phyloP scores from a whole-genome alignment of 2,888 invertebrate species.

The Rhimphoctona megacephalus region DNA sequence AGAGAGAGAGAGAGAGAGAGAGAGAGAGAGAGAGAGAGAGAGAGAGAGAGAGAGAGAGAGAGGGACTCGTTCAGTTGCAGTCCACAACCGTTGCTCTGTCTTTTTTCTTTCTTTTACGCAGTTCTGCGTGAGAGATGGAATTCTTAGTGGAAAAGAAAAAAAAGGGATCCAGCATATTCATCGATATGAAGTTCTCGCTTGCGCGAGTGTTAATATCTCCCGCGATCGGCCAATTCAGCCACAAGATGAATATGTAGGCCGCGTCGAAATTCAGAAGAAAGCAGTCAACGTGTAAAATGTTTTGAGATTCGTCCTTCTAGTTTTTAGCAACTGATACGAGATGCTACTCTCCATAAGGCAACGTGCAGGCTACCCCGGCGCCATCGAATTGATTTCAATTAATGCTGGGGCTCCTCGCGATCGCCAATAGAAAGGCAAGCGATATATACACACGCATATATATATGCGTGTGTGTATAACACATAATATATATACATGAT shows the following conservation, averaged over 20 bases:
- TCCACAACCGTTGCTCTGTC: slow-evolving; percentile 38
- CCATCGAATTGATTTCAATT: slow-evolving; percentile 77
- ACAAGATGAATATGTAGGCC: not conserved
- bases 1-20: not conserved
- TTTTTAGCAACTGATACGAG: slow-evolving; percentile 25
- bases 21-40: not conserved
- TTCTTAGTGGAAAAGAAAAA: slow-evolving; percentile 28
- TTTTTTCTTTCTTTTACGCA: slow-evolving; percentile 20
- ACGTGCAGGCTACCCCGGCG: slow-evolving; percentile 71
- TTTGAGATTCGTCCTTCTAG: slow-evolving; percentile 19
- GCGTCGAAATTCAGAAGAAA: not conserved
- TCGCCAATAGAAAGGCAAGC: slow-evolving; percentile 40
- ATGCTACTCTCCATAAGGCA: slow-evolving; percentile 47
- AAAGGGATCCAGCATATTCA: slow-evolving; percentile 25
- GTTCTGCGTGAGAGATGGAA: slow-evolving; percentile 12
- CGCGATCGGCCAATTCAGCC: slow-evolving; percentile 41
- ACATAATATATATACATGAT: slow-evolving; percentile 24
- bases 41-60: not conserved
- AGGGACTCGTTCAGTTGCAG: slow-evolving; percentile 61
- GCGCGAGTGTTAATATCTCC: slow-evolving; percentile 56
- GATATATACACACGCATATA: not conserved
- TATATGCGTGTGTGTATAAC: not conserved
- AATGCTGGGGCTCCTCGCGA: slow-evolving; percentile 61
- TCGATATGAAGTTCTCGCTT: slow-evolving; percentile 43
- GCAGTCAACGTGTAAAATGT: not conserved